Base-by-base conservation (phyloP, 2,797 vertebrate genomes). In the Strix occidentalis region DNA sequence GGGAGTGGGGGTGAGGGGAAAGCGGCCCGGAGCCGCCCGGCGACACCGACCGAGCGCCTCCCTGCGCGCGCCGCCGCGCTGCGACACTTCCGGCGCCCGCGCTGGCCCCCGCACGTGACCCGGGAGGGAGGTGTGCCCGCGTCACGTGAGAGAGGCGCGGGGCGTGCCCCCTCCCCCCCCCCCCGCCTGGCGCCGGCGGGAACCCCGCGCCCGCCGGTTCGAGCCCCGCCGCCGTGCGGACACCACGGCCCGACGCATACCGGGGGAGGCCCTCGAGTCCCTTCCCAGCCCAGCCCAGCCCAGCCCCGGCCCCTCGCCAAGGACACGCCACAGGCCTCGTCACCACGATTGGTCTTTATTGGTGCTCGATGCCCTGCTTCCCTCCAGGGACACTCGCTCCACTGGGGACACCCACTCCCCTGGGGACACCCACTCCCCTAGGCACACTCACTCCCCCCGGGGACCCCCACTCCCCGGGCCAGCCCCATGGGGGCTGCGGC, bases 311-410 rank as follows among this genome's bases (percentile, higher is more conserved):
- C 20, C 19, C 35, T 60, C 57, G 20, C 24, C 77, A 84, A 78
- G 12, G 21, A 95, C 66, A 85, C 26, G 20, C 39, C 17, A 11
- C 82, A 70, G 31, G 43, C 39, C 64, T 80, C 50, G 3, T 90
- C 93, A 90, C 87, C 80, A 70, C 76, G 87, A 83, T 76, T 17
- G 43, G 87, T 10, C 54, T 96, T 96, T 96, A 96, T 96, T 96
- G 89, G 76, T 82, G 85, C 39, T 70, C 16, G 1, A 81, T 6
- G 13, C 53, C 74, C 60, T 51, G 24, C n/a, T 87, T 53, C 33
- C 72, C 20, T 11, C 17, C 24, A n/a, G 83, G 78, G 85, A 63
- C 56, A 72, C 50, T 33, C 15, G 16, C 39, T 68, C 15, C 41
- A 6, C 37, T 6, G 31, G 70, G 70, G 58, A 77, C 75, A 66